Evolutionary conservation across 2,113 vertebrate genomes (phyloP).

Genomic region (Caloenas nicobarica): DNA sequence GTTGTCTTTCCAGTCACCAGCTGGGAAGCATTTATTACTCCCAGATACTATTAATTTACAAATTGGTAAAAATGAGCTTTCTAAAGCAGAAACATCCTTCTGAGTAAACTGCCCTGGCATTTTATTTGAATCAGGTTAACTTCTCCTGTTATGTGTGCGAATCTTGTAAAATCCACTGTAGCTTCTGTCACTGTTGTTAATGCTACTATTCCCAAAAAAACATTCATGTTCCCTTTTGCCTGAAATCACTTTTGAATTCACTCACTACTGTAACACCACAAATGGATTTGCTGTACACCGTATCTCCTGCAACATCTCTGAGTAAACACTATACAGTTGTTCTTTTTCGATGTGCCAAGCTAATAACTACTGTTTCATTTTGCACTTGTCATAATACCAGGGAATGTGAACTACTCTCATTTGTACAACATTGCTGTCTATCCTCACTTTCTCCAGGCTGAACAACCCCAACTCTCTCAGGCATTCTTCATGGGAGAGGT

Average conservation of each 20-base stretch:
- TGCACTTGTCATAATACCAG: background rate
- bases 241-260: no score
- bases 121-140: background rate
- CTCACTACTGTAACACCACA: no score
- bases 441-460: background rate
- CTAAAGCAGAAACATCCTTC: background rate
- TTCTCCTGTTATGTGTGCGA: background rate
- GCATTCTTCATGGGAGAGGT: no score
- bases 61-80: background rate
- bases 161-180: background rate
- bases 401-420: background rate
- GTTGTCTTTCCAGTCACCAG: background rate
- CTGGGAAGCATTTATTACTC: background rate
- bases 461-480: no score
- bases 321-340: background rate
- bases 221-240: no score
- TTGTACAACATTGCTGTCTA: background rate
- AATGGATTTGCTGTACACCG: no score
- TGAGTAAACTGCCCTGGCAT: background rate
- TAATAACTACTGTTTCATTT: background rate
- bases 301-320: background rate
- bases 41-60: background rate
- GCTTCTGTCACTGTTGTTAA: background rate
- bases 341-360: background rate
- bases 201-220: background rate